Base-by-base conservation (phyloP, 2,113 vertebrate genomes). In the rabbit (Oryctolagus cuniculus) region DNA sequence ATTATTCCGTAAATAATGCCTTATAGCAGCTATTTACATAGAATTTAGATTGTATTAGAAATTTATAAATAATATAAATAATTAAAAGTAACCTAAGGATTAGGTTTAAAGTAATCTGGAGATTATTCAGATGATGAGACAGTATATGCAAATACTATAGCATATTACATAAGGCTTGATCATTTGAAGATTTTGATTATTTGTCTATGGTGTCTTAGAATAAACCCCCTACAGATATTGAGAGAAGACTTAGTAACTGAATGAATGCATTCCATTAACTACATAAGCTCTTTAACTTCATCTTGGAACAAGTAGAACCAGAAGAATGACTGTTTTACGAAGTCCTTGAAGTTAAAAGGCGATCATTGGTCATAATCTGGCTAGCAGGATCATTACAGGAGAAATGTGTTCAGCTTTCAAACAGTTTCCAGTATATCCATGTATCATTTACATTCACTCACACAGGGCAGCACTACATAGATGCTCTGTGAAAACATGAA, bases 261-360 rank as follows among this genome's bases (percentile, higher is more conserved):
- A 53, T 66, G 85, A 66, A 75, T 44, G 61, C 51, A 78, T n/a
- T 53, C 6, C 21, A 10, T 96, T 89, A 78, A n/a, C 15, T 66
- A 34, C 3, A 85, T 31, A 86, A 91, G 27, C 4, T 0, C 1
- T 91, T 91, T 87, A 6, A 27, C 31, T 82, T 38, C 1, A 69
- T 5, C 6, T 49, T 38, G 21, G 7, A 87, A 73, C 1, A 86
- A 79, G 34, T 55, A 10, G 8, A 22, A 2, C 11, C 49, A 44
- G 83, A 74, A 36, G 44, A 80, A 77, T 83, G 24, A 36, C 29
- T 10, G 36, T 69, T 87, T 90, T 53, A n/a, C 29, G 69, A 11
- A 29, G 9, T 84, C 27, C 24, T 87, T 63, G 38, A 89, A 91
- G 38, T 86, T 91, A 91, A 89, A 83, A 64, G 27, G 67, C 81